These are phyloP conservation scores for Allolobophora icterica DNA, from an alignment of 2,888 invertebrate species.

Conservation along the genomic window DNA sequence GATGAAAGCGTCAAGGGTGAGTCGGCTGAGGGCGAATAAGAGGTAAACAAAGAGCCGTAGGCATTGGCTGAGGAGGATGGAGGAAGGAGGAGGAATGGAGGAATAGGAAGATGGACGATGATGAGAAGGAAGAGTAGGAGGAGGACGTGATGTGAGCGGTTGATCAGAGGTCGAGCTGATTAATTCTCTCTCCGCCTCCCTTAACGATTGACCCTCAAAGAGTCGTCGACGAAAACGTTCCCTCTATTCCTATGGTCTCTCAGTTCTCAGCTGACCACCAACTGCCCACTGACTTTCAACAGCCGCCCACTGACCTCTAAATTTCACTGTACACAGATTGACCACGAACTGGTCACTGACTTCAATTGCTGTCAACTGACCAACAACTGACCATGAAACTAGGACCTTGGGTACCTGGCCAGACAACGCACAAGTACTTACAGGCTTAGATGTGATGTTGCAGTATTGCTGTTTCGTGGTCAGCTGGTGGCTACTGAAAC, in stretches of 20 bases:
- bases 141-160: not conserved
- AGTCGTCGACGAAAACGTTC: not conserved
- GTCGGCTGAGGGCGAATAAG: no score
- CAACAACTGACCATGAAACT: no score
- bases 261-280: not conserved
- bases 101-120: not conserved
- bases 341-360: not conserved
- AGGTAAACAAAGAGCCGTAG: no score
- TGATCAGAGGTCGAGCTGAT: not conserved
- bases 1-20: no score
- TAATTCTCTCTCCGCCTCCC: not conserved
- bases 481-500: no score
- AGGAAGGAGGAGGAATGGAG: not conserved
- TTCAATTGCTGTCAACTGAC: not conserved
- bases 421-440: no score
- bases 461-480: no score
- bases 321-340: not conserved
- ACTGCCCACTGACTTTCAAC: not conserved
- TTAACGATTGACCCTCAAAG: slow-evolving; percentile 2
- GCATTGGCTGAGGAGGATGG: no score
- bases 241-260: not conserved
- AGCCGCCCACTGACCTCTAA: not conserved
- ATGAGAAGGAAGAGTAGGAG: not conserved
- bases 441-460: no score
- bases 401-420: no score